Percentiles rank a stretch among this genome's conserved stretches.
Conservation (phyloP, 2,113 vertebrate genomes). For the Pogona vitticeps region DNA sequence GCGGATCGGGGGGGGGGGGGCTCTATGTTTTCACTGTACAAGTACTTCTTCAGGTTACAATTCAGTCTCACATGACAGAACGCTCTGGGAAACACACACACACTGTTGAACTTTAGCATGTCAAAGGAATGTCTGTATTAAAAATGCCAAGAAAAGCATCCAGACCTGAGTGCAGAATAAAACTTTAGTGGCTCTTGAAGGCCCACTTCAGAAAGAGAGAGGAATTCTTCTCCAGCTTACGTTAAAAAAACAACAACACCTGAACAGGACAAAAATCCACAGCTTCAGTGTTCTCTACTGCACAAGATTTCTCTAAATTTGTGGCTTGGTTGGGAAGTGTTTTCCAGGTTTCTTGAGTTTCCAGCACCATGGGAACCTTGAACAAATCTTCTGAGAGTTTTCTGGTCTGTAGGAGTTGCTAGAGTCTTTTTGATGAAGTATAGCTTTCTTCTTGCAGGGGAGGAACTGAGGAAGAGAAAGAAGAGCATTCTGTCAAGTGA, state of each 20-base stretch:
- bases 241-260: background rate
- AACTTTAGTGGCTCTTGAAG: background rate
- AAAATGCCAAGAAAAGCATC: background rate
- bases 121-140: background rate
- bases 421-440: too few relatives aligned
- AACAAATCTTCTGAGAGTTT: background rate
- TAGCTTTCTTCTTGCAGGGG: background rate
- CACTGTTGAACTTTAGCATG: background rate
- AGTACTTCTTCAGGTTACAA: background rate
- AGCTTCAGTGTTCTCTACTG: background rate
- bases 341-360: background rate
- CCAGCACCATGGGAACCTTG: background rate
- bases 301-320: background rate
- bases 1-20: background rate
- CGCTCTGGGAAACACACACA: too few relatives aligned
- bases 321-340: background rate
- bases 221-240: background rate
- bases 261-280: background rate
- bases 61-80: background rate
- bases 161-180: background rate
- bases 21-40: background rate
- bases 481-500: background rate
- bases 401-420: background rate
- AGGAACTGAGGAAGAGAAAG: too few relatives aligned
- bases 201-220: background rate